Conservation (phyloP, 2,888 invertebrate genomes). For the Hipparchia semele region DNA sequence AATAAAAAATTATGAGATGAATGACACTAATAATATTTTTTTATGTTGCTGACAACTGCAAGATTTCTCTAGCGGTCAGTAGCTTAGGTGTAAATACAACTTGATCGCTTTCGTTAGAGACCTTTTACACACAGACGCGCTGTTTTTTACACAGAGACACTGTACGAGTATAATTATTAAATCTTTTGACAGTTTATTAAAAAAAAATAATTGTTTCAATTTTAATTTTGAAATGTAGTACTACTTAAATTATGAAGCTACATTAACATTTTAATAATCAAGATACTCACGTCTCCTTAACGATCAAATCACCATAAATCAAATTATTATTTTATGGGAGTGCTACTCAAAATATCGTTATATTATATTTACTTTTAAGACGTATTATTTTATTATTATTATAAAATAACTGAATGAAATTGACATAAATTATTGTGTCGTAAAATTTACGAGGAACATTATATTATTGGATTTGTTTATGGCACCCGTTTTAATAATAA, state of each 20-base stretch:
- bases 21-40: background rate
- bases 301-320: background rate
- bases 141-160: no score
- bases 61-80: constrained; percentile 41
- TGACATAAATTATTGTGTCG: constrained; percentile 5
- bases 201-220: background rate
- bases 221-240: background rate
- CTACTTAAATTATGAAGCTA: background rate
- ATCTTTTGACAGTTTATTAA: background rate
- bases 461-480: constrained; percentile 2
- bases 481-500: background rate
- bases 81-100: constrained; percentile 15
- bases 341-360: background rate
- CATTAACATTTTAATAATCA: background rate
- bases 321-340: background rate
- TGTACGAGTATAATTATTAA: background rate
- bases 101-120: constrained; percentile 28
- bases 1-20: background rate
- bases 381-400: constrained; percentile 3
- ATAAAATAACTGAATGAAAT: constrained; percentile 3
- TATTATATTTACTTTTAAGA: background rate
- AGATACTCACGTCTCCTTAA: background rate
- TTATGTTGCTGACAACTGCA: constrained; percentile 31
- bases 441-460: constrained; percentile 13
- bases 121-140: background rate